A percentile compares a stretch with the other conserved stretches of the same genome.
Evolutionary conservation across 2,888 invertebrate species (phyloP).

Genomic region (Drosophila barbarae): DNA sequence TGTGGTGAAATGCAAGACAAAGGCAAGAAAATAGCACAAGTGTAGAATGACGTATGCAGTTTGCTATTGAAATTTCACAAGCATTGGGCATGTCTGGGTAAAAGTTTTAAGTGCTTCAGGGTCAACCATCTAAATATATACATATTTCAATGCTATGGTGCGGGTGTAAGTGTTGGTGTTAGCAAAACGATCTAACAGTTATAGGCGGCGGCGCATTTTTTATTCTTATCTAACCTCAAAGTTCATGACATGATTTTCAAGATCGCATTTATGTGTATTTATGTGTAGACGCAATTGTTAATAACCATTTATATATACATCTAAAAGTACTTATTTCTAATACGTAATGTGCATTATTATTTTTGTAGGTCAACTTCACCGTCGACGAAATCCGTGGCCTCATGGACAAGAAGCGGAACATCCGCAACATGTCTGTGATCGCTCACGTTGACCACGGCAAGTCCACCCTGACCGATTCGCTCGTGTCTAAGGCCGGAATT

Average conservation of each 20-base stretch:
- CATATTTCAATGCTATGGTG: constrained; percentile 6
- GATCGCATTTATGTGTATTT: constrained; percentile 16
- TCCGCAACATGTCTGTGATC: constrained; percentile 99
- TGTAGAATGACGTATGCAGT: constrained; percentile 73
- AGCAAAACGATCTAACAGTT: constrained; percentile 20
- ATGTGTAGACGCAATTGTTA: constrained; percentile 61
- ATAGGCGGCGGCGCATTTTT: constrained; percentile 47
- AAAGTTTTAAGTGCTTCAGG: constrained; percentile 21
- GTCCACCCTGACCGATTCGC: constrained; percentile 99
- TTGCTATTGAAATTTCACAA: constrained; percentile 52
- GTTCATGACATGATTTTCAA: constrained; percentile 31
- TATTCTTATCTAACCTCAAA: constrained; percentile 64
- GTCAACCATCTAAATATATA: constrained; percentile 30
- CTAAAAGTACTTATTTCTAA: constrained; percentile 1
- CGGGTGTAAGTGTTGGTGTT: constrained; percentile 4
- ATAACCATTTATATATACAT: constrained; percentile 45
- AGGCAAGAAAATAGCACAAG: constrained; percentile 52
- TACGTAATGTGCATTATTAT: constrained; percentile 22
- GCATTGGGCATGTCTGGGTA: constrained; percentile 27
- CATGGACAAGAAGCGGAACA: constrained; percentile 99
- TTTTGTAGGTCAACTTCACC: constrained; percentile 98
- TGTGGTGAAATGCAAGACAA: constrained; percentile 70
- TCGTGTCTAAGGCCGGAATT: constrained; percentile 99
- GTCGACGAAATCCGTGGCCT: constrained; percentile 99
- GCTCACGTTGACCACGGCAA: constrained; percentile 99